Percentiles rank a stretch among this genome's conserved stretches.
phyloP scores from a whole-genome alignment of 2,888 invertebrate genomes.

The Germaria angustata region DNA sequence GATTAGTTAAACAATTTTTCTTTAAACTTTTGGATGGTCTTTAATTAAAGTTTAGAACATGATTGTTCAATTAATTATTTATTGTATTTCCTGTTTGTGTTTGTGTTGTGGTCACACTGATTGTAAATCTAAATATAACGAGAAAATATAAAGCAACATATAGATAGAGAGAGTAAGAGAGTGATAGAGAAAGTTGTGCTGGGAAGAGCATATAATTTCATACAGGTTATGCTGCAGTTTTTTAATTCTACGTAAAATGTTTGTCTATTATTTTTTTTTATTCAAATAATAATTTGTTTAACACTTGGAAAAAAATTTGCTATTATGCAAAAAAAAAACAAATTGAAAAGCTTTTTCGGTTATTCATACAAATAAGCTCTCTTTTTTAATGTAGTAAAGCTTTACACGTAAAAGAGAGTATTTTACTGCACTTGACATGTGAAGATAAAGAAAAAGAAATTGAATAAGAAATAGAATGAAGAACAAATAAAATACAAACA shows the following conservation, averaged over 20 bases:
- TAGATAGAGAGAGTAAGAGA: not conserved
- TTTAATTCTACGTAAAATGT: too few species aligned
- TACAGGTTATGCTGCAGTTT: too few species aligned
- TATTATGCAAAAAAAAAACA: not conserved
- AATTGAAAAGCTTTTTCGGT: slow-evolving; percentile 26
- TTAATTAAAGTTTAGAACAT: not conserved
- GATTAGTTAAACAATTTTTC: slow-evolving; percentile 50
- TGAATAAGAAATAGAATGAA: not conserved
- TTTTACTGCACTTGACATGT: slow-evolving; percentile 59
- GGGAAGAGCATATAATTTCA: too few species aligned
- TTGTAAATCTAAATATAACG: not conserved
- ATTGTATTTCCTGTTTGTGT: not conserved
- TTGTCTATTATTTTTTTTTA: too few species aligned
- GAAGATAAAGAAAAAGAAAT: slow-evolving; percentile 14
- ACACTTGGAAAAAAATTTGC: not conserved
- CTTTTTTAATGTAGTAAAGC: slow-evolving; percentile 18
- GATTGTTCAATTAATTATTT: slow-evolving; percentile 4
- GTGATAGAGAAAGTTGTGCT: not conserved
- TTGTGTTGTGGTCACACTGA: not conserved
- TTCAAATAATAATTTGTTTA: not conserved
- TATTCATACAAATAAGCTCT: not conserved
- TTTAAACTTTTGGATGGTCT: slow-evolving; percentile 33
- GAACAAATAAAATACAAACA: slow-evolving; percentile 27
- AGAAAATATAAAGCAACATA: not conserved
- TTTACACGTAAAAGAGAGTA: not conserved